phyloP scores from a whole-genome alignment of 2,888 invertebrate species.

The Acholoe squamosa region DNA sequence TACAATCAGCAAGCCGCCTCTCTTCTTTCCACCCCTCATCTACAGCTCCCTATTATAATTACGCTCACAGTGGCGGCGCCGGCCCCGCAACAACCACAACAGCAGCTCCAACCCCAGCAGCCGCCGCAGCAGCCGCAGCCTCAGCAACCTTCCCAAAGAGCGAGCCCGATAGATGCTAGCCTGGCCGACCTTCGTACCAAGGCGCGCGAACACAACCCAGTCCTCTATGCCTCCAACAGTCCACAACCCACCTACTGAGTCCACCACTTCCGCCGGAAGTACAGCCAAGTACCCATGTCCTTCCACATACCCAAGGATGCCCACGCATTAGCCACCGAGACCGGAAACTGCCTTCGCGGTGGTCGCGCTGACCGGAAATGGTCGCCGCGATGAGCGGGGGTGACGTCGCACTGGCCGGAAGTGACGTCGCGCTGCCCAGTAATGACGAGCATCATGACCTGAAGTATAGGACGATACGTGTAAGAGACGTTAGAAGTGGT shows the following conservation, averaged over 20 bases:
- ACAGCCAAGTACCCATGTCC: neutral
- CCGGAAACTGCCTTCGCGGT: too few species aligned
- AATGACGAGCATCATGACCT: too few species aligned
- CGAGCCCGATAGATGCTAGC: slow-evolving; percentile 62
- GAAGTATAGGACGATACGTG: too few species aligned
- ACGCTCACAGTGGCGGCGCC: slow-evolving; percentile 59
- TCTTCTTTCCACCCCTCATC: neutral
- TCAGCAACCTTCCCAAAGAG: slow-evolving; percentile 55
- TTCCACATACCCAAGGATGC: neutral
- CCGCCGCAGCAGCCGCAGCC: neutral
- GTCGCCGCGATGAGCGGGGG: too few species aligned
- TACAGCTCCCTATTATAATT: slow-evolving; percentile 60
- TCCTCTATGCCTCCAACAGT: slow-evolving; percentile 46
- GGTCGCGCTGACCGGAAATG: too few species aligned
- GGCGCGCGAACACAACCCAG: slow-evolving; percentile 49
- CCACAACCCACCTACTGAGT: slow-evolving; percentile 54
- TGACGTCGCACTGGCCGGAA: too few species aligned
- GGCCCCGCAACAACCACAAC: slow-evolving; percentile 34
- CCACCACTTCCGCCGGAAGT: neutral
- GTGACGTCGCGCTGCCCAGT: too few species aligned
- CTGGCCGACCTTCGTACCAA: slow-evolving; percentile 59
- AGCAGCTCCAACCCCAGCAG: neutral
- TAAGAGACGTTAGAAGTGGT: too few species aligned
- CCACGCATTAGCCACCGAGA: neutral
- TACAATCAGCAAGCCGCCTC: slow-evolving; percentile 1